Conservation (phyloP, 2,797 vertebrate species). For the Podargus strigoides region DNA sequence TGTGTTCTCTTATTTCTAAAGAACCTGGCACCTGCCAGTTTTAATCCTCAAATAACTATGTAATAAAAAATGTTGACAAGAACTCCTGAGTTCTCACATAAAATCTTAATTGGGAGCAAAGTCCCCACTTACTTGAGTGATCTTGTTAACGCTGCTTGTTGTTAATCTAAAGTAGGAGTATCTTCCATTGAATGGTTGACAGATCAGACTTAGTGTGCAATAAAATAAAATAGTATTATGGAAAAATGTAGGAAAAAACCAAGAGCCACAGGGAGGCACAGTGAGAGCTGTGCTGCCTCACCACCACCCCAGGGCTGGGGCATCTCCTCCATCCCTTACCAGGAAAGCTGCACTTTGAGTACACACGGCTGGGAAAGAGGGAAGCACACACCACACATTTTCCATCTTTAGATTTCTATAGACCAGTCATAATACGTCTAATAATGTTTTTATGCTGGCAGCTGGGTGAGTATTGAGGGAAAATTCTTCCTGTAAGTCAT, state of each 20-base stretch:
- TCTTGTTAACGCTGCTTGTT: not conserved
- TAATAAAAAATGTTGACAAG: not conserved
- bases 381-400: not conserved
- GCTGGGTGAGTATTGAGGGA: not conserved
- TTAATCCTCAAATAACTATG: not conserved
- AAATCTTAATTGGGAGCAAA: not conserved
- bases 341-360: not conserved
- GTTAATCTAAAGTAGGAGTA: not conserved
- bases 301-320: no score
- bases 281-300: rapidly evolving
- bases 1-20: not conserved
- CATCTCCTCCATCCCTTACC: rapidly evolving
- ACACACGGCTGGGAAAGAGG: not conserved
- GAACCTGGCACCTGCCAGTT: not conserved
- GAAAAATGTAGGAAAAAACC: not conserved
- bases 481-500: not conserved
- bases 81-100: not conserved
- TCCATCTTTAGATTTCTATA: not conserved
- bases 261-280: not conserved
- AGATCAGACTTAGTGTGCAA: not conserved
- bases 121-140: not conserved
- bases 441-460: not conserved
- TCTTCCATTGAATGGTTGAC: not conserved
- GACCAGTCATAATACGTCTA: no score
- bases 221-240: not conserved